Evolutionary conservation across 2,888 invertebrate genomes (phyloP).

Genomic region (Isoperla grammatica): DNA sequence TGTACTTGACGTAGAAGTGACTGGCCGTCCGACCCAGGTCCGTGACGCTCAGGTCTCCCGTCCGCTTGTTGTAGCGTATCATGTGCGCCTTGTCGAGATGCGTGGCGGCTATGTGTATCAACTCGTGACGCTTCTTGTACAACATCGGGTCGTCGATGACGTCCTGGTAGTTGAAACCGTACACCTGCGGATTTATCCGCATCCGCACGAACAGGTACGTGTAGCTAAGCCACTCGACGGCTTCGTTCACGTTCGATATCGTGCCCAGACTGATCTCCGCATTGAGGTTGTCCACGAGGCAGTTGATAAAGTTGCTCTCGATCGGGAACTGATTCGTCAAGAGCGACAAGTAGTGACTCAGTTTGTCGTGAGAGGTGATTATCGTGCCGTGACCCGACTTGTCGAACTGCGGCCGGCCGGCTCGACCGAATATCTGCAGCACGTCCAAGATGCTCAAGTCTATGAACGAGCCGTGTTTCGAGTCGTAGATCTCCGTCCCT

Average conservation of each 20-base stretch:
- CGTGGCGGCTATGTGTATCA: conserved; percentile 76
- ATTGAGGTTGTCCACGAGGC: conserved; percentile 93
- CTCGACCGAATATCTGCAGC: conserved; percentile 96
- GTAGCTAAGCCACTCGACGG: conserved; percentile 96
- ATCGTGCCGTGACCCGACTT: conserved; percentile 91
- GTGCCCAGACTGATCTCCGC: conserved; percentile 97
- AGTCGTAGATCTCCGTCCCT: conserved; percentile 96
- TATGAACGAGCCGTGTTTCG: conserved; percentile 88
- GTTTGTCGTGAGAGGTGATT: conserved; percentile 86
- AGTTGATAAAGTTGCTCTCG: conserved; percentile 91
- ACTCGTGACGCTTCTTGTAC: conserved; percentile 66
- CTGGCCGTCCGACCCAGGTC: conserved; percentile 95
- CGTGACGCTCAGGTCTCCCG: conserved; percentile 63
- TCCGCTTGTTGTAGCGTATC: conserved; percentile 83
- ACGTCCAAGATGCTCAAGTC: conserved; percentile 97
- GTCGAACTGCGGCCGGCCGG: conserved; percentile 97
- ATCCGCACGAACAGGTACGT: conserved; percentile 94
- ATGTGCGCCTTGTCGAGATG: conserved; percentile 87
- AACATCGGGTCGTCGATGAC: conserved; percentile 74
- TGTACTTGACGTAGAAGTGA: conserved; percentile 95
- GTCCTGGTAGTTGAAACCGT: conserved; percentile 58
- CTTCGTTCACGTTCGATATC: conserved; percentile 91
- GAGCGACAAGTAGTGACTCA: conserved; percentile 87
- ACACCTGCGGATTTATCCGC: conserved; percentile 80
- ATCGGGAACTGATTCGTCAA: conserved; percentile 97